A percentile compares a stretch with the other conserved stretches of the same genome.
These are phyloP conservation scores for Myotis pilosus DNA, from an alignment of 2,797 vertebrate species.

Conservation along the genomic window DNA sequence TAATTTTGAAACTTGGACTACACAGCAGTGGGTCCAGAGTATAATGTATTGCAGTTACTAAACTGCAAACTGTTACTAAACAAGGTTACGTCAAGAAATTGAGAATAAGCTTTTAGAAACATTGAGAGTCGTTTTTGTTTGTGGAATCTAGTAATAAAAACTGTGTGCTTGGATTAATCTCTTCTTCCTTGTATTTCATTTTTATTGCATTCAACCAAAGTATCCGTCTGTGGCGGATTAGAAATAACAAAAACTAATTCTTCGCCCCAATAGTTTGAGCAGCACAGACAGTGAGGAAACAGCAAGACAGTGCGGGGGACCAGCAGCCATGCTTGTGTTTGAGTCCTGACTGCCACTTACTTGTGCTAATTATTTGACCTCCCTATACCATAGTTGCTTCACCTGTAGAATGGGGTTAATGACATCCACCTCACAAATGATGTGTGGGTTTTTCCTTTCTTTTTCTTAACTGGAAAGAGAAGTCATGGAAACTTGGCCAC, in stretches of 20 bases:
- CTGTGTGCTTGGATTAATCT: neutral
- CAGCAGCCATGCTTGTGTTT: accelerated
- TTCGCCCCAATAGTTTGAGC: neutral
- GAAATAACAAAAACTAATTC: neutral
- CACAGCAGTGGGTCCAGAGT: neutral
- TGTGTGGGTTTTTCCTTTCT: neutral
- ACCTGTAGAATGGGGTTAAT: neutral
- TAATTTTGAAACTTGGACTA: neutral
- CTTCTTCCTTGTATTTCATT: neutral
- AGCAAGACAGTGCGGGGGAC: neutral
- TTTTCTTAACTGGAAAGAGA: neutral
- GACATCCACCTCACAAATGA: neutral
- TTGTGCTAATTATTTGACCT: neutral
- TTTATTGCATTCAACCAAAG: neutral
- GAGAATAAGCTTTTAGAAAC: neutral
- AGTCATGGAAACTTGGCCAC: neutral
- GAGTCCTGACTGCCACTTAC: neutral
- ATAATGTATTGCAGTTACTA: neutral
- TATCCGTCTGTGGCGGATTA: neutral
- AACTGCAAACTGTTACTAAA: neutral
- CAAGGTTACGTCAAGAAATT: neutral
- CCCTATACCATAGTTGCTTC: neutral
- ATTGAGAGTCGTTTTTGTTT: neutral
- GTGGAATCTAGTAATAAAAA: neutral
- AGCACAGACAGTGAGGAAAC: neutral